Evolutionary conservation across 2,888 invertebrate species (phyloP).

Genomic region (Camponotus fellah): DNA sequence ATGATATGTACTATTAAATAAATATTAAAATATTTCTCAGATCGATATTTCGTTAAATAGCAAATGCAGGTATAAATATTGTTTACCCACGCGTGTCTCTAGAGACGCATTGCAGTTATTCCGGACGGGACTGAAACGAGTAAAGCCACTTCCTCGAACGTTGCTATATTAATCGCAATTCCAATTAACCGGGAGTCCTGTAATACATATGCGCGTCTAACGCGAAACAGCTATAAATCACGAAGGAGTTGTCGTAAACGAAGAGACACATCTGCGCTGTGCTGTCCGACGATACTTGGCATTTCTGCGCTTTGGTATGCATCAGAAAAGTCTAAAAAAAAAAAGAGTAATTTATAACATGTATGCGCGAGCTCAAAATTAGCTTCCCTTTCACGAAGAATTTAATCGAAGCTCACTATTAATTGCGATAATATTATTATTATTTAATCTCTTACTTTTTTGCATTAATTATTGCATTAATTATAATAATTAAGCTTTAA

Average conservation of each 20-base stretch:
- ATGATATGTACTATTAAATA: not conserved
- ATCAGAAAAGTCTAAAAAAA: not conserved
- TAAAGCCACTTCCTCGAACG: constrained; percentile 42
- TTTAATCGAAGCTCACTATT: not conserved
- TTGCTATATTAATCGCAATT: constrained; percentile 73
- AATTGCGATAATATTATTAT: not conserved
- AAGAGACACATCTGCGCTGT: constrained; percentile 51
- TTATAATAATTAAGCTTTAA: not conserved
- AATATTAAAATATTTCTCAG: not conserved
- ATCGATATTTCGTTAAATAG: not conserved
- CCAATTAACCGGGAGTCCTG: constrained; percentile 71
- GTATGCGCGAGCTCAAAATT: not conserved
- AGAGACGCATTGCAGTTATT: constrained; percentile 43
- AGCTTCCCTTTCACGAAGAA: not conserved
- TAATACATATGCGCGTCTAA: constrained; percentile 66
- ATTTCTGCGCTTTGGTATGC: not conserved
- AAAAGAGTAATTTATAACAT: constrained; percentile 10
- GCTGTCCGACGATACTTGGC: constrained; percentile 34
- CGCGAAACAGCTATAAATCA: constrained; percentile 69
- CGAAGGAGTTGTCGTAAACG: constrained; percentile 37
- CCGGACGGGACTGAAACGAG: constrained; percentile 29
- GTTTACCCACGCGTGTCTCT: not conserved
- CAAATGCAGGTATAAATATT: not conserved
- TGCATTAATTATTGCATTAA: constrained; percentile 3
- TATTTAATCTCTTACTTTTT: not conserved